These are phyloP conservation scores for Atractosteus spatula DNA, from an alignment of 2,113 vertebrate species.

Conservation along the genomic window DNA sequence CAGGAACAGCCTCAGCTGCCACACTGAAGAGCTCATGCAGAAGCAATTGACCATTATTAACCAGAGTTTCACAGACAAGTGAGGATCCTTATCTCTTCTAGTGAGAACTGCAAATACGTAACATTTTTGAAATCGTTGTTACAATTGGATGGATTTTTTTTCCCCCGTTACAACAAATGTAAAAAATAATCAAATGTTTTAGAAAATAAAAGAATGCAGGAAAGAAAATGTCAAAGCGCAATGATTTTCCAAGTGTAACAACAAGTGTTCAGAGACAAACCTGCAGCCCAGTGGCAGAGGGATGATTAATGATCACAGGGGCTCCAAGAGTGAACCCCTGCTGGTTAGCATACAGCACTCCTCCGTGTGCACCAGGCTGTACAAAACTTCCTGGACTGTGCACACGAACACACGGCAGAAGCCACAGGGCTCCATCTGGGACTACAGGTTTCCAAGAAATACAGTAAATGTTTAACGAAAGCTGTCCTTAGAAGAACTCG, in stretches of 20 bases:
- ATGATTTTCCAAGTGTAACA: background rate
- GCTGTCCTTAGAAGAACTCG: constrained; percentile 6
- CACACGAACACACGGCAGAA: background rate
- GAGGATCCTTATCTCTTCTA: no score
- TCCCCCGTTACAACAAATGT: no score
- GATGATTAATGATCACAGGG: constrained; percentile 2
- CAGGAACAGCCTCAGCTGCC: no score
- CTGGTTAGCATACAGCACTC: background rate
- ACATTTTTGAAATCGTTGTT: no score
- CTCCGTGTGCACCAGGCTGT: background rate
- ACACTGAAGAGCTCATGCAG: no score
- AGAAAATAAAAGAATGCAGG: background rate
- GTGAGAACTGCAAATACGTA: no score
- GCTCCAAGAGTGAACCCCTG: background rate
- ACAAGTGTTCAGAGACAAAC: background rate
- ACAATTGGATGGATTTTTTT: no score
- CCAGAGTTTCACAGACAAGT: no score
- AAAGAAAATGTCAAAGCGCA: background rate
- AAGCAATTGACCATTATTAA: no score
- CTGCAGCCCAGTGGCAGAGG: no score
- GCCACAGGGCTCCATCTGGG: background rate
- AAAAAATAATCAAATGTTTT: no score
- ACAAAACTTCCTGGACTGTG: background rate
- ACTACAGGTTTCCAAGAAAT: constrained; percentile 6
- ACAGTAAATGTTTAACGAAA: constrained; percentile 11